These are phyloP conservation scores for Andrena hattorfiana DNA, from an alignment of 2,888 invertebrate genomes.

Conservation along the genomic window DNA sequence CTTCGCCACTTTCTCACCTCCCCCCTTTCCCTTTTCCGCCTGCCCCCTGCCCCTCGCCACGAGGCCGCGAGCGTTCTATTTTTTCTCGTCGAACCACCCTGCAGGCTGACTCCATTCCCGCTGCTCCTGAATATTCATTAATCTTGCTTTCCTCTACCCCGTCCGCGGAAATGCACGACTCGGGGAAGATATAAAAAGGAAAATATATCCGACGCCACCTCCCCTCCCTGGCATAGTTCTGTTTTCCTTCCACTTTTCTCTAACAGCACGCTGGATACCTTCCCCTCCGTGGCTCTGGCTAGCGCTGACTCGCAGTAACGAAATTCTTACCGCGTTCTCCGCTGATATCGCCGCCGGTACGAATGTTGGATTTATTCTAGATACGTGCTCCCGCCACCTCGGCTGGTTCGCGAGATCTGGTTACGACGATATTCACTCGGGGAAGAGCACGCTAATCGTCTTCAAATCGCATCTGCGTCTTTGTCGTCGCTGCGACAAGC, in stretches of 20 bases:
- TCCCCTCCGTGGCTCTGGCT: constrained; percentile 1
- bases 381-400: constrained; percentile 45
- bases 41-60: constrained; percentile 16
- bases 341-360: constrained; percentile 60
- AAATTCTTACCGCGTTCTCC: constrained; percentile 65
- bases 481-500: neutral
- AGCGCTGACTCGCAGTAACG: constrained; percentile 57
- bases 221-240: constrained; percentile 6
- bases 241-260: neutral
- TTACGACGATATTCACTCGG: constrained; percentile 43
- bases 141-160: constrained; percentile 69
- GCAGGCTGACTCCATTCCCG: constrained; percentile 68
- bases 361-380: constrained; percentile 61
- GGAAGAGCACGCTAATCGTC: constrained; percentile 9
- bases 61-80: constrained; percentile 37
- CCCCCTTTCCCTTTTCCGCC: constrained; percentile 25
- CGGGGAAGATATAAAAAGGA: constrained; percentile 66
- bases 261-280: constrained; percentile 14
- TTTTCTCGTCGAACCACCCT: constrained; percentile 61
- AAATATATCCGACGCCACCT: constrained; percentile 58
- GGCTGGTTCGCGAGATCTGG: neutral
- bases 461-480: constrained; percentile 24
- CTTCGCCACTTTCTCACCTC: constrained; percentile 26
- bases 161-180: constrained; percentile 66
- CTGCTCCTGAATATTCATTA: constrained; percentile 79